Percentiles rank a stretch among this genome's conserved stretches.
phyloP scores from a whole-genome alignment of 2,113 vertebrate species.

The Maccullochella peelii region DNA sequence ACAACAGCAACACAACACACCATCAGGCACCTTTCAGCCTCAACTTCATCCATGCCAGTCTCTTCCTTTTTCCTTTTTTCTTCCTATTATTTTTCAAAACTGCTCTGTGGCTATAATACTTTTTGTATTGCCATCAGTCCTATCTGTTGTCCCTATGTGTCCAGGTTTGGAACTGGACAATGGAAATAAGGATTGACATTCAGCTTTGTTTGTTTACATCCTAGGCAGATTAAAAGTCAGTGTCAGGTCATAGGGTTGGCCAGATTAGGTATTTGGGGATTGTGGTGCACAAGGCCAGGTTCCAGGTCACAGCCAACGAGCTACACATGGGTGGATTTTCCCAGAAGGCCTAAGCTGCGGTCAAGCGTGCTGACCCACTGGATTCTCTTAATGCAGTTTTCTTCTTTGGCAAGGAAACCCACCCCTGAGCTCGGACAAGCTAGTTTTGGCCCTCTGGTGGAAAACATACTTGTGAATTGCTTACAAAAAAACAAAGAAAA shows the following conservation, averaged over 20 bases:
- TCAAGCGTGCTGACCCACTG: slow-evolving; percentile 19
- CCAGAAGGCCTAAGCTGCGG: neutral
- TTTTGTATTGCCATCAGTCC: slow-evolving; percentile 5
- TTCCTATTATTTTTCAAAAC: neutral
- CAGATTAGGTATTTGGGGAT: slow-evolving; percentile 53
- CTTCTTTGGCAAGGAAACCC: slow-evolving; percentile 5
- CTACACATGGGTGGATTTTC: slow-evolving; percentile 29
- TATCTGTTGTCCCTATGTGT: neutral
- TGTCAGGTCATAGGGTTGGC: slow-evolving; percentile 29
- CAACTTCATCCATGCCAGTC: neutral
- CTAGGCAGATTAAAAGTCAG: slow-evolving; percentile 41
- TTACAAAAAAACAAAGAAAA: neutral
- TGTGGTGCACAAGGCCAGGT: slow-evolving; percentile 37
- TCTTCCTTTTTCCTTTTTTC: neutral
- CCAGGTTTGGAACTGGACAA: neutral
- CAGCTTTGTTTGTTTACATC: slow-evolving; percentile 39
- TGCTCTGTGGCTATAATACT: neutral
- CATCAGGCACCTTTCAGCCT: slow-evolving; percentile 47
- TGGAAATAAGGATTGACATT: neutral
- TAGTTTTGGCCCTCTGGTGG: neutral
- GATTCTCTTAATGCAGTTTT: slow-evolving; percentile 16
- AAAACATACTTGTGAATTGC: neutral
- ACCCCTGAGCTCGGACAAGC: neutral
- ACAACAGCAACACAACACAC: slow-evolving; percentile 46
- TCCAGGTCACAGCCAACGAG: slow-evolving; percentile 45